Conservation (phyloP, 1,140 invertebrate species). For the Papilio xuthus region DNA sequence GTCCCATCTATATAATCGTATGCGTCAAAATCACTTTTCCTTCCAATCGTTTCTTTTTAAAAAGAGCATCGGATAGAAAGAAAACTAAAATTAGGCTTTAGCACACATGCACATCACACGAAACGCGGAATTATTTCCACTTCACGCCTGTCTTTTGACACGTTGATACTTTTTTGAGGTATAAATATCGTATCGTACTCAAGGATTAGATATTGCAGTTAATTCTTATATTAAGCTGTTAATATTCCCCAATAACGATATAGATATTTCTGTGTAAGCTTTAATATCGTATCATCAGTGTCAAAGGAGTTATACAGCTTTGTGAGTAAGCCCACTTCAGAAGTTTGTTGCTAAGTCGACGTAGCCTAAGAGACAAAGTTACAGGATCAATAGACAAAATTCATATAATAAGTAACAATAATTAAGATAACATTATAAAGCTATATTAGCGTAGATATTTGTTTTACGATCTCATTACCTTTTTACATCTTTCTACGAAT, state of each 20-base stretch:
- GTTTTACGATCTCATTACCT: not conserved
- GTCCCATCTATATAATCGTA: no score
- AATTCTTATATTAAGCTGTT: not conserved
- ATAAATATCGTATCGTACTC: no score
- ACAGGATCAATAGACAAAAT: not conserved
- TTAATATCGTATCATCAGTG: not conserved
- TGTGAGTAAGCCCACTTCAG: not conserved
- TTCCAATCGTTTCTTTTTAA: no score
- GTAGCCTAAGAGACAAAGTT: not conserved
- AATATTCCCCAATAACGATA: not conserved
- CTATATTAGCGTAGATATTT: not conserved
- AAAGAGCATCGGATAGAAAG: no score
- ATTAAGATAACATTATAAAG: not conserved
- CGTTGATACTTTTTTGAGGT: no score
- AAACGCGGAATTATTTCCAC: no score
- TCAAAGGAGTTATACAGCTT: not conserved
- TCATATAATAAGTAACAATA: not conserved
- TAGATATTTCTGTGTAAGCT: not conserved
- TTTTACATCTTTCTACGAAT: not conserved
- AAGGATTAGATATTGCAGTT: not conserved
- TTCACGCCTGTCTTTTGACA: no score
- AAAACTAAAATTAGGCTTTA: no score
- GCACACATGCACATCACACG: no score
- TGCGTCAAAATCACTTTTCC: no score
- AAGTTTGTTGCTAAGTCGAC: not conserved